A percentile compares a stretch with the other conserved stretches of the same genome.
Conservation (phyloP, 2,888 invertebrate species). For the Aricia artaxerxes region DNA sequence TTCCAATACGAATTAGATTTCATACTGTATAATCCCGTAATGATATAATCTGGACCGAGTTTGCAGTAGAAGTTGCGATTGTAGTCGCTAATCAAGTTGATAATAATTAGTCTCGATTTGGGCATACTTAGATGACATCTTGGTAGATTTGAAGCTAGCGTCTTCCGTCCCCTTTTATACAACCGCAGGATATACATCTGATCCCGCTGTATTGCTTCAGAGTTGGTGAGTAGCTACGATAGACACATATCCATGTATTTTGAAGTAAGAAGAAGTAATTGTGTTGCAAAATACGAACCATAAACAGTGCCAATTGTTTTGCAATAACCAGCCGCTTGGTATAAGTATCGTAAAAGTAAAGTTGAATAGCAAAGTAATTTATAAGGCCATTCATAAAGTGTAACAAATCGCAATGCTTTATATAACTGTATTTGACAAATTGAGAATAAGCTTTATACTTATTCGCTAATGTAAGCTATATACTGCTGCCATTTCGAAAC, state of each 20-base stretch:
- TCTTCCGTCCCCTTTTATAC: constrained; percentile 68
- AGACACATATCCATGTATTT: constrained; percentile 29
- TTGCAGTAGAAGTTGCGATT: constrained; percentile 76
- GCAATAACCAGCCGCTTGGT: not conserved
- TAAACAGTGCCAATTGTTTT: constrained; percentile 6
- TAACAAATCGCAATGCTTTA: not conserved
- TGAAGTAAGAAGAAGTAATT: constrained; percentile 21
- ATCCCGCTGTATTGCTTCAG: constrained; percentile 34
- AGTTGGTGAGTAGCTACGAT: constrained; percentile 37
- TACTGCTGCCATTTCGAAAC: not conserved
- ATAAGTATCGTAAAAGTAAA: not conserved
- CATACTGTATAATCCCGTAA: constrained; percentile 73
- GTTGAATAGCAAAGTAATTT: constrained; percentile 1
- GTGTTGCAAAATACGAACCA: constrained; percentile 8
- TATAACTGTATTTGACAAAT: not conserved
- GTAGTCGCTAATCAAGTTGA: constrained; percentile 77
- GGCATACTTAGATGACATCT: constrained; percentile 69
- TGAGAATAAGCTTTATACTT: not conserved
- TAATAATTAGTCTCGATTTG: constrained; percentile 68
- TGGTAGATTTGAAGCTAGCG: constrained; percentile 76
- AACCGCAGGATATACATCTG: constrained; percentile 57
- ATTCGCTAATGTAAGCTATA: not conserved
- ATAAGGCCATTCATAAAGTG: not conserved
- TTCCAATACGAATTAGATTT: constrained; percentile 71
- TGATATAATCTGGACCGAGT: constrained; percentile 74